phyloP scores from a whole-genome alignment of 2,888 invertebrate genomes.

The Mantis religiosa region DNA sequence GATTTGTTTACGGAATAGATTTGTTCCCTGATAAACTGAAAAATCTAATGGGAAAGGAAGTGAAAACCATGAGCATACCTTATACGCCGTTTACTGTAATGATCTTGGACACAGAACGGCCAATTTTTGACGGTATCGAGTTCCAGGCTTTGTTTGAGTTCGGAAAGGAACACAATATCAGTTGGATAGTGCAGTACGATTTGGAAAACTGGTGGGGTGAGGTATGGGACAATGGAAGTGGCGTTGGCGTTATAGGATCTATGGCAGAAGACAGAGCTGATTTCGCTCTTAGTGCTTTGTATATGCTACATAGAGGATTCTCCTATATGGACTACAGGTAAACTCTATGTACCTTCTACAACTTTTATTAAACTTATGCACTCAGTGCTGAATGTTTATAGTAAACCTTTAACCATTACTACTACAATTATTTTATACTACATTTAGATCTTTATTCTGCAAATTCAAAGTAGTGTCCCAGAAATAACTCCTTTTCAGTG shows the following conservation, averaged over 20 bases:
- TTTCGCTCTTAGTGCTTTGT: slow-evolving; percentile 55
- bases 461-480: too few relatives aligned
- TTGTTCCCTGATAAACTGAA: slow-evolving; percentile 50
- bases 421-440: too few relatives aligned
- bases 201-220: slow-evolving; percentile 59
- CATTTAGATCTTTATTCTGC: too few relatives aligned
- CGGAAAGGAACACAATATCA: slow-evolving; percentile 35
- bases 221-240: slow-evolving; percentile 56
- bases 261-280: slow-evolving; percentile 59
- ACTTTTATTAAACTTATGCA: too few relatives aligned
- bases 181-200: slow-evolving; percentile 41
- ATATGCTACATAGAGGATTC: slow-evolving; percentile 61
- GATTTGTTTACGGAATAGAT: slow-evolving; percentile 41
- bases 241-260: slow-evolving; percentile 35
- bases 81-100: slow-evolving; percentile 56
- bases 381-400: too few relatives aligned
- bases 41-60: slow-evolving; percentile 47
- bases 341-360: too few relatives aligned
- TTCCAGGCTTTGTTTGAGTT: slow-evolving; percentile 48
- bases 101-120: slow-evolving; percentile 27
- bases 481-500: too few relatives aligned
- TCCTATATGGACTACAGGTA: slow-evolving; percentile 49
- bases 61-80: slow-evolving; percentile 54
- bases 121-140: slow-evolving; percentile 42
- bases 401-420: too few relatives aligned